Evolutionary conservation across 2,113 vertebrate species (phyloP), one percentile per base, ranked within the genome.

Genomic region (Lates calcarifer): DNA sequence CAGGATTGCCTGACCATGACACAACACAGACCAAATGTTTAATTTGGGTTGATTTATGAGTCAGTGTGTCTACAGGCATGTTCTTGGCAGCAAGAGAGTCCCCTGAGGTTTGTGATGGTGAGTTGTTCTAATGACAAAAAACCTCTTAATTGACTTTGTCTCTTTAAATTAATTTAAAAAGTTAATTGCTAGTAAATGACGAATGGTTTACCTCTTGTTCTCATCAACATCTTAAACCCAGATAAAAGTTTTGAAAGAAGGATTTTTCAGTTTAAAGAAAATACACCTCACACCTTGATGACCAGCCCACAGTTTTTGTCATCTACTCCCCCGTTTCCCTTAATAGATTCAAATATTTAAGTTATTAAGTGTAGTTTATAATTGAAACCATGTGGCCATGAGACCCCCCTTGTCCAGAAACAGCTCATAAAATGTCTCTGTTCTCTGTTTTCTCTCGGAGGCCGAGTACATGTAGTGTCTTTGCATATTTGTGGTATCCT

Each of bases 361-460:
- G 72, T 70, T 85, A 70, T 82, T 77, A 73, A 82, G 75, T 81
- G 53, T 65, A 41, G 74, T 72, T 89, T 66, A 60, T 90, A 90
- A 94, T 81, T 81, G 57, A 76, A 90, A 56, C 82, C 94, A 93
- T 49, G 82, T 86, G 89, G 71, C 47, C 43, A 28, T 1, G 63
- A 66, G 78, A 78, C 57, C 74, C 56, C 56, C 57, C 20, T n/a
- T 49, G 68, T 84, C 81, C 65, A 84, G 83, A 83, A 88, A 77
- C 89, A 88, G 86, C 89, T 81, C 86, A 73, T 93, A 87, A 93
- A 93, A 67, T 51, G 87, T 58, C 90, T 86, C 82, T 51, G 66
- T 56, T 56, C 84, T 77, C 77, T 45, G 77, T 47, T 79, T 81
- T 41, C 74, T 68, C 77, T 75, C 79, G 1, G 17, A 57, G 68